Conservation (phyloP, 2,888 invertebrate species). For the Magallana nippona region DNA sequence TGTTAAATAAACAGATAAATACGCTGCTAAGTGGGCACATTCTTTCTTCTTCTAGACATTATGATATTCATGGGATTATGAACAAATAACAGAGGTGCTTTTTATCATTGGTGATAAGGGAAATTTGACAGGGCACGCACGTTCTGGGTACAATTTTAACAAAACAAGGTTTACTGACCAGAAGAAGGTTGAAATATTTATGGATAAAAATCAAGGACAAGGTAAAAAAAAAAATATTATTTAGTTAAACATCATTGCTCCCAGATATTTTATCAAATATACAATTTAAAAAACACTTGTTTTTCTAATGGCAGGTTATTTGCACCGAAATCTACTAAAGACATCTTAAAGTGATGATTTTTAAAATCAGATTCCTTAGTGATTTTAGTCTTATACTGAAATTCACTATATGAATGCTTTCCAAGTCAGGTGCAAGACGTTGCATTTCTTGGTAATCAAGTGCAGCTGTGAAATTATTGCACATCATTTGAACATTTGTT, state of each 20-base stretch:
- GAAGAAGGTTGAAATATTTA: not conserved
- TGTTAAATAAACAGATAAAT: constrained; percentile 21
- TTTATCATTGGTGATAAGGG: constrained; percentile 4
- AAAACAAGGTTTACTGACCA: not conserved
- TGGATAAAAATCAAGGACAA: not conserved
- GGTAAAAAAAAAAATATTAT: not conserved
- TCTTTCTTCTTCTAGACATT: constrained; percentile 11
- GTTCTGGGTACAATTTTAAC: not conserved
- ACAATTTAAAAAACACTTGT: no score
- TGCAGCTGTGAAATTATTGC: constrained; percentile 26
- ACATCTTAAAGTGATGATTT: no score
- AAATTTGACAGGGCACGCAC: constrained; percentile 14
- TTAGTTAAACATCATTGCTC: no score
- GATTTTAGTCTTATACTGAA: not conserved
- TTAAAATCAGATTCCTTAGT: not conserved
- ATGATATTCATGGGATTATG: constrained; percentile 22
- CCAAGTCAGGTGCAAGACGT: not conserved
- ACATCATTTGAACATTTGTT: constrained; percentile 27
- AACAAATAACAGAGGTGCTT: constrained; percentile 23
- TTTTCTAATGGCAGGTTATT: no score
- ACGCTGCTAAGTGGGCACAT: not conserved
- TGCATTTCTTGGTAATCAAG: constrained; percentile 10
- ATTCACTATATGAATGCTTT: not conserved
- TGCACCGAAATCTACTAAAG: no score
- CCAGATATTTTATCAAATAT: no score